phyloP scores from a whole-genome alignment of 2,113 vertebrate species.

The Psilopsiagon aymara region DNA sequence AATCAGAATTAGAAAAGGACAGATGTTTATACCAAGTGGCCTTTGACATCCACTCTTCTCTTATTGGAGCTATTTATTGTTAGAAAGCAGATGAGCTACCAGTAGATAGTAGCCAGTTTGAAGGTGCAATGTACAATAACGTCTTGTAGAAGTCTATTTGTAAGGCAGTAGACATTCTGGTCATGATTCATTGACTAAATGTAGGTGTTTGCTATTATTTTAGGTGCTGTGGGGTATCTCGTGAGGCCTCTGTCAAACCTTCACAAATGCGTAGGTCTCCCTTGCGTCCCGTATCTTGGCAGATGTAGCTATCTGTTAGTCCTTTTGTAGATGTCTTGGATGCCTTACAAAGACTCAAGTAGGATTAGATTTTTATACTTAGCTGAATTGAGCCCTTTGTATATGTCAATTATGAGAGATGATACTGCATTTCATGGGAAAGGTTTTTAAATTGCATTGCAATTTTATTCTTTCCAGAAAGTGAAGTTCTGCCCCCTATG shows the following conservation, averaged over 20 bases:
- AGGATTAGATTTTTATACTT: neutral
- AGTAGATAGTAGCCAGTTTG: neutral
- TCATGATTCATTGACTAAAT: slow-evolving; percentile 16
- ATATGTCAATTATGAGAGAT: neutral
- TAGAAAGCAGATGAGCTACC: neutral
- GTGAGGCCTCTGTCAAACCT: neutral
- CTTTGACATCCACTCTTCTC: neutral
- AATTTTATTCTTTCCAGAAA: neutral
- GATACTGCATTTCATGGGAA: neutral
- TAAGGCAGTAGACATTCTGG: slow-evolving; percentile 17
- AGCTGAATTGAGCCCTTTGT: neutral
- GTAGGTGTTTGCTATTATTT: slow-evolving; percentile 18
- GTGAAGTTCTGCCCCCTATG: neutral
- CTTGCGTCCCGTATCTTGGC: neutral
- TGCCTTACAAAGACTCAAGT: neutral
- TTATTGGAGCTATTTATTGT: slow-evolving; percentile 22
- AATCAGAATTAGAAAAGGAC: slow-evolving; percentile 20
- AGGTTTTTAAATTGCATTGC: neutral
- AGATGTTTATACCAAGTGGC: neutral
- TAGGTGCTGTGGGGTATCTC: neutral
- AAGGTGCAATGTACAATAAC: neutral
- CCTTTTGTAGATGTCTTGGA: neutral
- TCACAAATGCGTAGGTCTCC: neutral
- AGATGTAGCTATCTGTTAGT: neutral
- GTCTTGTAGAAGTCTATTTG: slow-evolving; percentile 20